Evolutionary conservation across 2,113 vertebrate species (phyloP).

Genomic region (Tupaia tana): DNA sequence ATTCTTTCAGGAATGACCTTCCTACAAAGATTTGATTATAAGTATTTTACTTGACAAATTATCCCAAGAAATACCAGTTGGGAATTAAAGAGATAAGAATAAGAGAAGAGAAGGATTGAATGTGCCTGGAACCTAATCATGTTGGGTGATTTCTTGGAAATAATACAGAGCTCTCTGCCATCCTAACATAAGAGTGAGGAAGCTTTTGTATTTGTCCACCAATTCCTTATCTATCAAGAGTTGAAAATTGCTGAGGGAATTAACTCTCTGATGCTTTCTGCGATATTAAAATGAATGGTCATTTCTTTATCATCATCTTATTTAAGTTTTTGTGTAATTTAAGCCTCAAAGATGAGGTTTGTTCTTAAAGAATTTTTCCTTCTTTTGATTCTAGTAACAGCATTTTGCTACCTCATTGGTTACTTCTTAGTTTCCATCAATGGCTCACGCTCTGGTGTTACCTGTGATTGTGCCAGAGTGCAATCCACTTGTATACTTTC

Average conservation of each 20-base stretch:
- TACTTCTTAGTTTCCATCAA: not conserved
- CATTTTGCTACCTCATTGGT: not conserved
- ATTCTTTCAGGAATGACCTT: not conserved
- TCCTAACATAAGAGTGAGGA: not conserved
- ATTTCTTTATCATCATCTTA: not conserved
- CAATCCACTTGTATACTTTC: not conserved
- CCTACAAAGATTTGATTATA: not conserved
- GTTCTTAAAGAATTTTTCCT: not conserved
- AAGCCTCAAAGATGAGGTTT: not conserved
- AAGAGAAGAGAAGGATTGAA: not conserved
- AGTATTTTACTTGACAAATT: slow-evolving; percentile 14
- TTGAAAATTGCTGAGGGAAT: not conserved
- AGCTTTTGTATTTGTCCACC: not conserved
- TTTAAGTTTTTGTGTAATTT: not conserved
- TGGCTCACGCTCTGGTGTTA: not conserved
- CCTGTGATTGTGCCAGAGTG: not conserved
- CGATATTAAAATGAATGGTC: not conserved
- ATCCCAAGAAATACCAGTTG: not conserved
- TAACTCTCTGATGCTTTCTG: not conserved
- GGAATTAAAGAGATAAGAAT: not conserved
- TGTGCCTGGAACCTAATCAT: not conserved
- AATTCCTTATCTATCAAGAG: not conserved
- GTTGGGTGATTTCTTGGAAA: not conserved
- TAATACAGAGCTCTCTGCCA: not conserved
- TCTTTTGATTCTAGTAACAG: not conserved